These are phyloP conservation scores for Steinernema hermaphroditum DNA, from an alignment of 2,888 invertebrate species.

Conservation along the genomic window DNA sequence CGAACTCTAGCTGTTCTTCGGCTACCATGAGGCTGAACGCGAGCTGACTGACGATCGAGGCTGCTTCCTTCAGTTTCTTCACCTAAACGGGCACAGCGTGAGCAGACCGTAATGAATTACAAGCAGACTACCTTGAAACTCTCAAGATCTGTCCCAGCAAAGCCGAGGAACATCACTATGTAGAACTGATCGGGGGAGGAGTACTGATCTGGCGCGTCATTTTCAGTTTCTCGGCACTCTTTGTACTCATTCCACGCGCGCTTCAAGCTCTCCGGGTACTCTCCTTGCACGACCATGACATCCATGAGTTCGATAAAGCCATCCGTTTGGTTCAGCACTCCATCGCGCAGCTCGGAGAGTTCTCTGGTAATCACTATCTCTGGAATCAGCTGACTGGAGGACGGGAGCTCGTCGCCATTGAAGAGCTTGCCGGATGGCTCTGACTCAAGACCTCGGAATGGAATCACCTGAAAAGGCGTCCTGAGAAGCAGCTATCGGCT, in stretches of 20 bases:
- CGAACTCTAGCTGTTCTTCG: constrained; percentile 82
- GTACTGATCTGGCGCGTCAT: constrained; percentile 73
- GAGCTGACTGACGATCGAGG: constrained; percentile 77
- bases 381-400: constrained; percentile 82
- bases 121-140: constrained; percentile 71
- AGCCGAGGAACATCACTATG: constrained; percentile 81
- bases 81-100: constrained; percentile 36
- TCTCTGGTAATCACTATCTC: constrained; percentile 71
- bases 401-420: constrained; percentile 87
- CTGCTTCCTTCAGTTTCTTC: constrained; percentile 44
- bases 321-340: constrained; percentile 73
- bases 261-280: constrained; percentile 78
- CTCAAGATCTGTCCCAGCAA: constrained; percentile 83
- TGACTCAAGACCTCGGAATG: constrained; percentile 77
- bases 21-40: constrained; percentile 84
- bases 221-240: constrained; percentile 66
- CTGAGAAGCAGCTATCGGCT: too few relatives aligned
- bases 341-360: constrained; percentile 55
- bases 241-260: constrained; percentile 83
- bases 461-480: constrained; percentile 78
- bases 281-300: constrained; percentile 71
- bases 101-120: not conserved
- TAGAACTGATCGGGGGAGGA: constrained; percentile 77
- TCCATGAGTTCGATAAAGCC: constrained; percentile 77
- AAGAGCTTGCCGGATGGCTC: constrained; percentile 69